phyloP scores from a whole-genome alignment of 2,888 invertebrate species.

The Chloromyia formosa region DNA sequence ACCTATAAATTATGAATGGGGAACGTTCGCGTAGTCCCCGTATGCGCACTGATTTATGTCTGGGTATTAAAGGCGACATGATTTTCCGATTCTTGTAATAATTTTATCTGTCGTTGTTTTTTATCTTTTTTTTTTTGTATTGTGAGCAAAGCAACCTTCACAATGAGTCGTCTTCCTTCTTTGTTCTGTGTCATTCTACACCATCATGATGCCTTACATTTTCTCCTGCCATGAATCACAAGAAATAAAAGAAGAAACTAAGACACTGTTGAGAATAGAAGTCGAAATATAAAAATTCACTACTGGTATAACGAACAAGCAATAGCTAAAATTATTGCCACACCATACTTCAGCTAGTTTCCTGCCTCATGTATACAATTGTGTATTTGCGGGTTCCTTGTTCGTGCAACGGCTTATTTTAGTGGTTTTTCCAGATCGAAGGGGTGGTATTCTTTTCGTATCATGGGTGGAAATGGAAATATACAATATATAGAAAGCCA shows the following conservation, averaged over 20 bases:
- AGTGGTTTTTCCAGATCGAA: not conserved
- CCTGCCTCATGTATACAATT: constrained; percentile 1
- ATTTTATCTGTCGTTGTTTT: constrained; percentile 30
- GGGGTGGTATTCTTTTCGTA: too few relatives aligned
- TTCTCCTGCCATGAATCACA: not conserved
- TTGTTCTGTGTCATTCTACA: too few relatives aligned
- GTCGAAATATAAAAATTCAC: not conserved
- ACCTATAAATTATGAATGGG: constrained; percentile 32
- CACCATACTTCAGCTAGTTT: constrained; percentile 21
- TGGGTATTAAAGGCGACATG: constrained; percentile 26
- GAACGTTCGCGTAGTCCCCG: not conserved
- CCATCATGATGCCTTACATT: not conserved
- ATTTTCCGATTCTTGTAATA: constrained; percentile 33
- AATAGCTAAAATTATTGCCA: constrained; percentile 27
- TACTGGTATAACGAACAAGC: constrained; percentile 12
- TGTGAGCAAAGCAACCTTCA: not conserved
- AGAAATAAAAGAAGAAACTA: not conserved
- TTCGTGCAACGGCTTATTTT: constrained; percentile 13
- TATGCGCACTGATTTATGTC: constrained; percentile 14
- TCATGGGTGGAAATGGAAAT: not conserved
- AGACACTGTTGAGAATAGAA: not conserved
- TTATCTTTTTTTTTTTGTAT: constrained; percentile 21
- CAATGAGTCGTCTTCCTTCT: too few relatives aligned
- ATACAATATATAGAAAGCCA: not conserved
- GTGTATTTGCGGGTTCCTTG: not conserved